Evolutionary conservation across 2,797 vertebrate species (phyloP), one percentile per base, ranked within the genome.

Genomic region (Mormyrus hasselquistii): DNA sequence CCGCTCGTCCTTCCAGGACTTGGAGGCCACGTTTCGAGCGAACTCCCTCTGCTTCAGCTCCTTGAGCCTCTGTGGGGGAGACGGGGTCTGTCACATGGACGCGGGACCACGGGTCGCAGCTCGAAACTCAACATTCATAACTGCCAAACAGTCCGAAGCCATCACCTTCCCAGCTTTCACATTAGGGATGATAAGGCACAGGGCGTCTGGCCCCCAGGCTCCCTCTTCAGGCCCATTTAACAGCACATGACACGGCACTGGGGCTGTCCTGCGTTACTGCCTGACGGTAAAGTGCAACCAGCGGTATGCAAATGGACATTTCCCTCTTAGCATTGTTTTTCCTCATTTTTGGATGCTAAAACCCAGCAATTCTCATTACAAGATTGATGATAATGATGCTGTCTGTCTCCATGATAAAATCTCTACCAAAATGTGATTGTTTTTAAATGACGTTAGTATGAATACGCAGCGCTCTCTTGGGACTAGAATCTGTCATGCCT

Each of bases 1-100:
- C 93, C 97, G 98, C 90, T 98, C 97, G 95, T 99, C 98, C 95
- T 99, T 99, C 98, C 98, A 99, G 53, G 98, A 98, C 94, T 99
- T 99, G 38, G 99, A 99, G 92, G 98, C 97, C 93, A 99, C 98
- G 12, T 99, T 99, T 89, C 99, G 96, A 93, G 98, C 97, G 94
- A 98, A 99, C 95, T 99, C 99, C 89, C 99, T 96, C 93, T 99
- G 99, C 93, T 99, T 98, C 93, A 99, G 95, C 93, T 99, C 99
- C 93, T 99, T 99, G 93, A 99, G 93, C 93, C 99, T 97, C 99
- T 99, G 93, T 88, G 1, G 50, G 16, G 76, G 90, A 91, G 90
- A 90, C 52, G 87, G 59, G 87, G 25, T 88, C 49, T 90, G 34
- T 91, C 65, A 91, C 76, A 16, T n/a, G 86, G 0, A 41, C 82